A percentile compares a stretch with the other conserved stretches of the same genome.
phyloP scores from a whole-genome alignment of 2,113 vertebrate genomes.

The Melanerpes formicivorus region DNA sequence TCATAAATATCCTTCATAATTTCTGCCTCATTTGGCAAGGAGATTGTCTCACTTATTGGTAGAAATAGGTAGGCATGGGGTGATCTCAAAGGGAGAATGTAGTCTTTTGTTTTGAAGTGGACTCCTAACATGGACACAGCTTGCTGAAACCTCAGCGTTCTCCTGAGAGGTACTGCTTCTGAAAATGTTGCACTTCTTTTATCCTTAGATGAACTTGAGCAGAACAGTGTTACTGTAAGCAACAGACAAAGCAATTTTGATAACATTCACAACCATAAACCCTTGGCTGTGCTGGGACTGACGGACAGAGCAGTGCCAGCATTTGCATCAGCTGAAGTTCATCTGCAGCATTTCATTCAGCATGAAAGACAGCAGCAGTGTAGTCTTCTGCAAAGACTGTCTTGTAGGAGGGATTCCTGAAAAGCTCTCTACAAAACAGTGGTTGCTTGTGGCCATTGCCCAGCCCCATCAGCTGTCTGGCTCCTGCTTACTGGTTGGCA shows the following conservation, averaged over 20 bases:
- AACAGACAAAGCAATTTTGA: conserved; percentile 36
- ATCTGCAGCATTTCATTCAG: conserved; percentile 45
- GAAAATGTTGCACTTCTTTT: background rate
- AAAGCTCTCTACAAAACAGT: conserved; percentile 49
- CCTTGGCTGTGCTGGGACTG: conserved; percentile 1
- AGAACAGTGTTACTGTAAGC: background rate
- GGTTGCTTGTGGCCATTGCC: conserved; percentile 39
- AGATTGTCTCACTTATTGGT: background rate
- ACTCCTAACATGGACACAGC: background rate
- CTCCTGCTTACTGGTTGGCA: conserved; percentile 35
- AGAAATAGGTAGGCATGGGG: background rate
- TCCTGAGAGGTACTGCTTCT: background rate
- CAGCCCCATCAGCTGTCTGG: conserved; percentile 53
- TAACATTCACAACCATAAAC: conserved; percentile 25
- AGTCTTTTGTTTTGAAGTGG: background rate
- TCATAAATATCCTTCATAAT: background rate
- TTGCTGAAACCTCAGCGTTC: background rate
- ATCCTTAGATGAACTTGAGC: conserved; percentile 9
- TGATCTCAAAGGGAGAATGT: background rate
- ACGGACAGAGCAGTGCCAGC: background rate
- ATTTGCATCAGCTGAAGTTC: conserved; percentile 33
- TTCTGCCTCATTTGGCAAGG: background rate
- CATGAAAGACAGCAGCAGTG: conserved; percentile 41
- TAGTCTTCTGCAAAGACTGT: conserved; percentile 49
- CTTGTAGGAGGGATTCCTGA: conserved; percentile 61